phyloP scores from a whole-genome alignment of 2,797 vertebrate genomes.

The Channallabes apus region DNA sequence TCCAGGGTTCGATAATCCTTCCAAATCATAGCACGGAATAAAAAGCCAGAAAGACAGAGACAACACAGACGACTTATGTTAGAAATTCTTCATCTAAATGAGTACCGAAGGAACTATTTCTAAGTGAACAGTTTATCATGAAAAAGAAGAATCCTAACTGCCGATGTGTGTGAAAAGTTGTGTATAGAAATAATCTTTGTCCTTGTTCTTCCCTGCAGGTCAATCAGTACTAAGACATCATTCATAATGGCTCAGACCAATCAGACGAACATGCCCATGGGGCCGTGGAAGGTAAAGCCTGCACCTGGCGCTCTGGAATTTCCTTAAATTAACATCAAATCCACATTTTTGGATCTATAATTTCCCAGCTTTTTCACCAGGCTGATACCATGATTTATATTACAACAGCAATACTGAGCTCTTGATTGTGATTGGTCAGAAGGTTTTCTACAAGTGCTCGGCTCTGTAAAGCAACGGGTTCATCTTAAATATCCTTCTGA shows the following conservation, averaged over 20 bases:
- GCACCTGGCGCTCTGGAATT: not conserved
- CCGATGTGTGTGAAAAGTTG: not conserved
- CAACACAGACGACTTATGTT: not conserved
- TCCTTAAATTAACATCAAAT: not conserved
- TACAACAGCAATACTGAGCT: not conserved
- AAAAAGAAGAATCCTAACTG: not conserved
- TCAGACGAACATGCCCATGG: conserved; percentile 79
- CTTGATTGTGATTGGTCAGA: not conserved
- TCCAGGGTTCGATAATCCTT: not conserved
- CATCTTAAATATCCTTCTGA: not conserved
- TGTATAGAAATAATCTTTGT: conserved; percentile 9
- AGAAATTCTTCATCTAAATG: not conserved
- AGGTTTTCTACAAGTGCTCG: not conserved
- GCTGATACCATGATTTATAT: not conserved
- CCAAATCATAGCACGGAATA: not conserved
- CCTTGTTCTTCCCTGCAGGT: conserved; percentile 56
- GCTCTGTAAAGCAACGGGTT: not conserved
- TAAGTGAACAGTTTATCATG: not conserved
- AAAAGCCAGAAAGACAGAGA: not conserved
- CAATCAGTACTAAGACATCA: conserved; percentile 62
- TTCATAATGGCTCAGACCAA: conserved; percentile 90
- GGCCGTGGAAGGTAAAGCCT: conserved; percentile 88
- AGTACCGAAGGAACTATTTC: not conserved
- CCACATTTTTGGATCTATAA: not conserved
- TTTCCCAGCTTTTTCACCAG: not conserved